phyloP scores from a whole-genome alignment of 2,888 invertebrate genomes.

The Phaonia tiefii region DNA sequence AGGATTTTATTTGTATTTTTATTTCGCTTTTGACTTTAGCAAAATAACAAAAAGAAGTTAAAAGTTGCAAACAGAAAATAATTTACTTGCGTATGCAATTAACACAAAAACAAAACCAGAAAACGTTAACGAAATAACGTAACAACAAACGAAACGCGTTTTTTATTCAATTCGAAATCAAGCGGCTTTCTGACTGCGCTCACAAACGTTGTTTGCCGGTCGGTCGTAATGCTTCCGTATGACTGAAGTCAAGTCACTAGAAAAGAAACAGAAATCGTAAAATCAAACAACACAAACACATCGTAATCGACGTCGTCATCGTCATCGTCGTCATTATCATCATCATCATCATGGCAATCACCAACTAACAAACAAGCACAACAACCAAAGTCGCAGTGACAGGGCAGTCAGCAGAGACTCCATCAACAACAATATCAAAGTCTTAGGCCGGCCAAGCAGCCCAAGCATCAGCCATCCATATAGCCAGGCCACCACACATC shows the following conservation, averaged over 20 bases:
- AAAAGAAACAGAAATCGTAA: slow-evolving; percentile 61
- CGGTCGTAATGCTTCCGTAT: slow-evolving; percentile 73
- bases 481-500: neutral
- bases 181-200: slow-evolving; percentile 28
- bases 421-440: slow-evolving; percentile 37
- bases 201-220: slow-evolving; percentile 53
- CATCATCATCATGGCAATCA: slow-evolving; percentile 33
- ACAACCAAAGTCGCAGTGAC: neutral
- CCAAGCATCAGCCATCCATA: neutral
- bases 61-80: neutral
- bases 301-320: slow-evolving; percentile 24
- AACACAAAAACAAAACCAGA: slow-evolving; percentile 32
- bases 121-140: slow-evolving; percentile 28
- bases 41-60: neutral
- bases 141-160: slow-evolving; percentile 51
- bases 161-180: slow-evolving; percentile 38
- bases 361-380: slow-evolving; percentile 25
- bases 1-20: too few relatives aligned
- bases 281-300: slow-evolving; percentile 51
- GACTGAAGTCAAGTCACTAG: slow-evolving; percentile 69
- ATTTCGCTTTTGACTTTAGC: too few relatives aligned
- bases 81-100: slow-evolving; percentile 40
- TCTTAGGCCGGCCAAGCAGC: neutral
- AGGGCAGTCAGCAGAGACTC: neutral
- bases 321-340: slow-evolving; percentile 47